Base-by-base conservation (phyloP, 2,113 vertebrate species). In the Urocitellus parryii region DNA sequence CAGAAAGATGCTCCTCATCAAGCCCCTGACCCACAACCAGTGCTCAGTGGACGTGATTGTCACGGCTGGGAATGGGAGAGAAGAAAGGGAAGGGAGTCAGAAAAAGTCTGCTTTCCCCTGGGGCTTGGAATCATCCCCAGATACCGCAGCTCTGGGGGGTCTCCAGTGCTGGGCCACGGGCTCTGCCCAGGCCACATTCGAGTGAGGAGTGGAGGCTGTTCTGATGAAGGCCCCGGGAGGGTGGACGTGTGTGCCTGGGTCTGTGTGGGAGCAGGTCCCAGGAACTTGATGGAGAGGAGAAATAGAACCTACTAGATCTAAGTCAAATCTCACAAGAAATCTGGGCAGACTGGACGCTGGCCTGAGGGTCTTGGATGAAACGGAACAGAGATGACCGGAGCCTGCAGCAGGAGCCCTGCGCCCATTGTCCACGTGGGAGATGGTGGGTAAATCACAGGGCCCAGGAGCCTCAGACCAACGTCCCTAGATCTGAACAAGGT, bases 181-280 rank as follows among this genome's bases (percentile, higher is more conserved):
- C 63, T 74, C 42, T 45, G 45, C 45, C 45, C 45, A 45, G 45
- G 8, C 45, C 8, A 45, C 45, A 45, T 34, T 8, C 27, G 80
- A 51, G 51, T 20, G 68, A 70, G 82, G 80, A 32, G 12, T 10
- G 9, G 29, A 48, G 34, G 27, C 32, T 34, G 2, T 42, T 29
- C 79, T 32, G 63, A 48, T 4, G 39, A 11, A 42, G 24, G 42
- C 11, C 37, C 45, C 74, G 22, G 76, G 63, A 13, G 27, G 11
- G 20, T n/a, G 20, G 25, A 0, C 76, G 25, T 74, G 9, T 32
- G 2, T 22, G 7, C 29, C 0, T 29, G 5, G 9, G 4, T 72
- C 18, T 13, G 77, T 32, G 20, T 29, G 20, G 20, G 6, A 17
- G 18, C 8, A 56, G 29, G 25, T 48, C 65, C 86, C 20, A 63